Percentiles rank a stretch among this genome's conserved stretches.
phyloP scores from a whole-genome alignment of 1,140 invertebrate species.

The Steinernema khuongi region DNA sequence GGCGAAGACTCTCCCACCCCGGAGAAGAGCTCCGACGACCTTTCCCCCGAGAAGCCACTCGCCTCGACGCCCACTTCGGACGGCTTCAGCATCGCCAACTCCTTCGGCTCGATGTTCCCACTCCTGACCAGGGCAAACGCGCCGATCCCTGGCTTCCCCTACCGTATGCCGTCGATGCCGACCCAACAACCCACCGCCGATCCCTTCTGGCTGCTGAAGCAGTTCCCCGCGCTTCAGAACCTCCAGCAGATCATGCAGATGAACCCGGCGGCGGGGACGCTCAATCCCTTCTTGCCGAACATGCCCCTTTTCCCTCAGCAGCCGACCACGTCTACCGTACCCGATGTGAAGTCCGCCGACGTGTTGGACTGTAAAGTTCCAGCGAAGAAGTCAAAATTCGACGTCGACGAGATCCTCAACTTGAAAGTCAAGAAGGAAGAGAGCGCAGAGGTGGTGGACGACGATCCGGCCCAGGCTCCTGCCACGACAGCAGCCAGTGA shows the following conservation, averaged over 20 bases:
- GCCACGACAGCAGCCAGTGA: constrained; percentile 21
- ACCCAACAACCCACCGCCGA: background rate
- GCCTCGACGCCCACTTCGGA: background rate
- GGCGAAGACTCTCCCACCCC: background rate
- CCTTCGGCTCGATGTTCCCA: background rate
- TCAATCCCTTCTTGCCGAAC: constrained; percentile 13
- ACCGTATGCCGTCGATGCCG: constrained; percentile 14
- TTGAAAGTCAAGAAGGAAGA: background rate
- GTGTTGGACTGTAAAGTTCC: constrained; percentile 18
- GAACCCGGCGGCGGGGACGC: constrained; percentile 2
- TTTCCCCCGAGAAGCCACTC: background rate
- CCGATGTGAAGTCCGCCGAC: background rate
- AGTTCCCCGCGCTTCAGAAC: constrained; percentile 10
- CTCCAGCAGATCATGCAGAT: constrained; percentile 17
- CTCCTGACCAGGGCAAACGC: background rate
- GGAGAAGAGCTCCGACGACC: background rate
- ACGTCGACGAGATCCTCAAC: constrained; percentile 37
- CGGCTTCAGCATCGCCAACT: background rate
- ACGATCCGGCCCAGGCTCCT: background rate
- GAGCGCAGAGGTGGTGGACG: constrained; percentile 27
- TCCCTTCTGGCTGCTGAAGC: background rate
- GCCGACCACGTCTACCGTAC: constrained; percentile 15
- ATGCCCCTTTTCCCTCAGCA: constrained; percentile 13
- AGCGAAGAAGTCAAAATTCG: constrained; percentile 34
- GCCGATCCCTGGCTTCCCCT: constrained; percentile 7